Conservation (phyloP, 2,888 invertebrate species). For the Epistrophella euchroma region DNA sequence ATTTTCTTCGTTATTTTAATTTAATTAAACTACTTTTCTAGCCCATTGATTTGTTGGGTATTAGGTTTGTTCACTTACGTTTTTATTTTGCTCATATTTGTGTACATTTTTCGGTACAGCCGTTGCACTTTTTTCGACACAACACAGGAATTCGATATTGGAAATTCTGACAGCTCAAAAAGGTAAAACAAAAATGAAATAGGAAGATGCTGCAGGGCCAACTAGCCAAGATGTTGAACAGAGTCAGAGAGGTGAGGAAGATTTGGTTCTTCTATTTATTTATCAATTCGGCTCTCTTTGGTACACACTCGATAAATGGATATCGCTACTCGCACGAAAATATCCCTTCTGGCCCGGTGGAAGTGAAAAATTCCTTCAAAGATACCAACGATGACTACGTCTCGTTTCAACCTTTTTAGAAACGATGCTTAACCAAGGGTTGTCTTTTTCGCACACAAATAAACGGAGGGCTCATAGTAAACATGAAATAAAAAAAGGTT, state of each 20-base stretch:
- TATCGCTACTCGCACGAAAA: conserved; percentile 34
- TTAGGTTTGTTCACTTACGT: not conserved
- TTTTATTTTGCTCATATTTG: conserved; percentile 5
- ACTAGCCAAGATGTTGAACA: not conserved
- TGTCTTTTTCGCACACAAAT: conserved; percentile 70
- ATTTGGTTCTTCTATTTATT: conserved; percentile 59
- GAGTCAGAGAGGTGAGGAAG: conserved; percentile 28
- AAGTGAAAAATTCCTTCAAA: conserved; percentile 73
- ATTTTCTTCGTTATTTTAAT: conserved; percentile 25
- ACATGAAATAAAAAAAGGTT: conserved; percentile 57
- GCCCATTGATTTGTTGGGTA: not conserved
- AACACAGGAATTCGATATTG: conserved; percentile 31
- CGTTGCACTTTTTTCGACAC: conserved; percentile 32
- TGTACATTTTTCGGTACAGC: conserved; percentile 24
- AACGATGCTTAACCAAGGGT: conserved; percentile 38
- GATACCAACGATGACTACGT: conserved; percentile 35
- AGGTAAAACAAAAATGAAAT: conserved; percentile 28
- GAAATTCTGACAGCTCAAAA: conserved; percentile 64
- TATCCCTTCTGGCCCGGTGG: conserved; percentile 66
- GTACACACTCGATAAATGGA: conserved; percentile 26
- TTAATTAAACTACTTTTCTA: conserved; percentile 12
- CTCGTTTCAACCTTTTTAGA: conserved; percentile 52
- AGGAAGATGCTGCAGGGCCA: conserved; percentile 44
- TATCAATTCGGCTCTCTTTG: conserved; percentile 57
- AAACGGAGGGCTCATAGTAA: conserved; percentile 61